These are phyloP conservation scores for Troides aeacus DNA, from an alignment of 2,888 invertebrate species.

Conservation along the genomic window DNA sequence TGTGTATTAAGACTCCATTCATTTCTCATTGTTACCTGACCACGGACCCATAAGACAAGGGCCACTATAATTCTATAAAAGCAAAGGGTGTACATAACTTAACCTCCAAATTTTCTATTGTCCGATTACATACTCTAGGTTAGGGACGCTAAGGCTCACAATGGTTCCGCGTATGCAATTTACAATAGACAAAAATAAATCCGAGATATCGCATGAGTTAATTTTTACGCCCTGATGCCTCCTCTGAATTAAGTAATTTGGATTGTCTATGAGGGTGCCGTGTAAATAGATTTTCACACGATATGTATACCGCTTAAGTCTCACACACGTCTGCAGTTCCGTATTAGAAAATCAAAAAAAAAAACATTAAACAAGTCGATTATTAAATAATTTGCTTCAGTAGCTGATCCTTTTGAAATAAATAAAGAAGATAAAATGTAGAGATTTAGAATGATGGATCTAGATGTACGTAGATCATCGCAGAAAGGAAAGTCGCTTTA, in stretches of 20 bases:
- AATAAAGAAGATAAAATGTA: no score
- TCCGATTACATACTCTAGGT: constrained; percentile 40
- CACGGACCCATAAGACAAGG: constrained; percentile 67
- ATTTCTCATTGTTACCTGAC: constrained; percentile 63
- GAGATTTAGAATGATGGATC: no score
- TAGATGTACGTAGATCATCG: no score
- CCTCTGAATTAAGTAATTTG: constrained; percentile 55
- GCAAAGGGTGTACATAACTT: constrained; percentile 60
- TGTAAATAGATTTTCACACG: constrained; percentile 58
- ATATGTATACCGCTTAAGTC: constrained; percentile 30
- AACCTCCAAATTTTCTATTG: constrained; percentile 12
- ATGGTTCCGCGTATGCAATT: constrained; percentile 39
- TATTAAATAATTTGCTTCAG: no score
- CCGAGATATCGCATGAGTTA: constrained; percentile 66
- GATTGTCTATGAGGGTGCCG: constrained; percentile 55
- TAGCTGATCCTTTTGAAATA: no score
- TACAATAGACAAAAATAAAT: constrained; percentile 42
- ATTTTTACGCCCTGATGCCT: constrained; percentile 74
- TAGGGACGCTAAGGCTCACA: constrained; percentile 4
- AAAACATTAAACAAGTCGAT: no score
- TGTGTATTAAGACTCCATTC: constrained; percentile 57
- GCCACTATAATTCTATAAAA: constrained; percentile 60
- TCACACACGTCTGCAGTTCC: background rate
- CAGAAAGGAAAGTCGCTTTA: no score
- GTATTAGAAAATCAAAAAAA: no score